Evolutionary conservation across 2,797 vertebrate genomes (phyloP).

Genomic region (Etheostoma perlongum): DNA sequence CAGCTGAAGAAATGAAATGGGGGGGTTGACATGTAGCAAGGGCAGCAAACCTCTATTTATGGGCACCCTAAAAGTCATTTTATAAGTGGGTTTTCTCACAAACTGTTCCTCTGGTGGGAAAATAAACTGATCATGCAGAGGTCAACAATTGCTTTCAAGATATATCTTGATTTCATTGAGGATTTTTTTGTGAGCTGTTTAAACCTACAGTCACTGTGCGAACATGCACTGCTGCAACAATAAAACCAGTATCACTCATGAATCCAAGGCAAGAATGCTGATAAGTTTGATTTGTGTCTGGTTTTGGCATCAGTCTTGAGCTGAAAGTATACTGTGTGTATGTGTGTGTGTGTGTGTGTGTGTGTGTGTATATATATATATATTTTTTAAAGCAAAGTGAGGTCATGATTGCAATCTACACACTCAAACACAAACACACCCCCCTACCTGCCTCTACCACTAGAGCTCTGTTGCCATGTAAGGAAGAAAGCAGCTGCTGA

Average conservation of each 20-base stretch:
- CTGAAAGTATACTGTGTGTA: no score
- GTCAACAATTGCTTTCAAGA: neutral
- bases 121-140: neutral
- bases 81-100: neutral
- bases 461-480: slow-evolving; percentile 80
- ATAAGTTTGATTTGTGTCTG: neutral
- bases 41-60: no score
- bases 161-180: neutral
- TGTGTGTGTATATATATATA: neutral
- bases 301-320: neutral
- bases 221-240: neutral
- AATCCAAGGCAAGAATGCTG: neutral
- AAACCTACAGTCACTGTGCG: neutral
- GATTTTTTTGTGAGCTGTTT: neutral
- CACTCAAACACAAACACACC: slow-evolving; percentile 9
- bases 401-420: slow-evolving; percentile 3
- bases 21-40: no score
- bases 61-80: no score
- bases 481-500: slow-evolving; percentile 79
- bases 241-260: neutral
- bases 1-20: no score
- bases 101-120: neutral
- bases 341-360: neutral
- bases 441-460: slow-evolving; percentile 5
- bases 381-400: slow-evolving; percentile 1